Evolutionary conservation across 2,113 vertebrate genomes (phyloP), one percentile per base, ranked within the genome.

Genomic region (Gorilla gorilla): DNA sequence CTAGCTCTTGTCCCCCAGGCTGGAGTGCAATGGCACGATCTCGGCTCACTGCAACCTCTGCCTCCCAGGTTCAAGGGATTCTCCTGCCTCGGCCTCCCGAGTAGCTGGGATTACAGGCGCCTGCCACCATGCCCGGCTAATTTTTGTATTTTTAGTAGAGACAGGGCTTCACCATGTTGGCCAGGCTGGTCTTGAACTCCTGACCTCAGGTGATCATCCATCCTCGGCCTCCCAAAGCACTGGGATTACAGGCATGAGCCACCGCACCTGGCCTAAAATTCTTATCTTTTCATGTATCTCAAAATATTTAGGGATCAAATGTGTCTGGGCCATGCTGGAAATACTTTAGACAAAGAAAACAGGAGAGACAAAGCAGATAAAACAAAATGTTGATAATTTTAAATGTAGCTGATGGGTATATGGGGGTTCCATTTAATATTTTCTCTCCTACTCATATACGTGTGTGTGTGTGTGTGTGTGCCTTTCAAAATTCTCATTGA

Each of bases 281-380:
- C 13, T 88, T 55, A 50, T 11, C 18, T 85, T 94, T 89, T 45
- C 59, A 57, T 45, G 5, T 86, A 32, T 86, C 75, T 38, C 61
- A 57, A 43, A 87, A 87, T 66, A 78, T 48, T 92, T 84, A 70
- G 35, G 14, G 57, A 81, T 80, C 80, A 96, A 80, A 84, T 45
- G 6, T 73, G 40, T 48, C 61, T 84, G 43, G 50, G n/a, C 6
- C 25, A 14, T n/a, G 45, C 66, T 95, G 55, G 75, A 79, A 90
- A 55, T 48, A 73, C 61, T 96, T 81, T 35, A 38, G 4, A 11
- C 3, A 81, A 80, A 88, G 78, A 27, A 8, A 52, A 27, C 66
- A 64, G 20, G 43, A 79, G 79, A 9, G 25, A 70, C 10, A 32
- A 76, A 82, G 11, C 55, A n/a, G 64, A 66, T n/a, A 80, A 10